Conservation (phyloP, 2,888 invertebrate genomes). For the Drosophila stalkeri region DNA sequence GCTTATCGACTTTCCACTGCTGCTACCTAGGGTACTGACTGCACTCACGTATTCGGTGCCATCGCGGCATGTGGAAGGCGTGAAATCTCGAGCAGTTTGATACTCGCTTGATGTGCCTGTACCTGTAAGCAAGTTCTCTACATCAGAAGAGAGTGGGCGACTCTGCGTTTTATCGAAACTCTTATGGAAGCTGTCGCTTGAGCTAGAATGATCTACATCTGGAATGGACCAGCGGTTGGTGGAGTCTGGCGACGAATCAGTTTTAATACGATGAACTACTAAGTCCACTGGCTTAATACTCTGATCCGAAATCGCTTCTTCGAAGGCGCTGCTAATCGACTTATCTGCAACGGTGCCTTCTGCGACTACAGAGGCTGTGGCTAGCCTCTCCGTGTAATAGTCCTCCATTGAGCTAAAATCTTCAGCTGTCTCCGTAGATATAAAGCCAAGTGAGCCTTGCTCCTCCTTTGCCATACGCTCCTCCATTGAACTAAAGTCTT, state of each 20-base stretch:
- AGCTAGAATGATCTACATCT: constrained; percentile 94
- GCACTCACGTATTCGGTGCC: constrained; percentile 95
- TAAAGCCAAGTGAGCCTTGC: constrained; percentile 78
- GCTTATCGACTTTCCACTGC: constrained; percentile 86
- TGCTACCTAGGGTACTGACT: constrained; percentile 89
- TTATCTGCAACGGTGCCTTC: constrained; percentile 50
- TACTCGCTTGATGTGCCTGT: constrained; percentile 90
- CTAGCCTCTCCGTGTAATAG: constrained; percentile 79
- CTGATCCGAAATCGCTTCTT: constrained; percentile 73
- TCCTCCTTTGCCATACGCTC: constrained; percentile 77
- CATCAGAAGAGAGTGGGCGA: constrained; percentile 94
- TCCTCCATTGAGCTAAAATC: constrained; percentile 84
- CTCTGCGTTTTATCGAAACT: constrained; percentile 93
- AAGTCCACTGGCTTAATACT: constrained; percentile 76
- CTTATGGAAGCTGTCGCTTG: constrained; percentile 95
- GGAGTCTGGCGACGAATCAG: constrained; percentile 85
- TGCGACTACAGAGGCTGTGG: constrained; percentile 66
- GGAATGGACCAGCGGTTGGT: constrained; percentile 91
- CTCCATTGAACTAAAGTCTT: constrained; percentile 78
- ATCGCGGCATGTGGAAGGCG: constrained; percentile 90
- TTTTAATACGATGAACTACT: constrained; percentile 78
- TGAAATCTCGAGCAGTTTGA: constrained; percentile 93
- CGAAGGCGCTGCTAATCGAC: constrained; percentile 62
- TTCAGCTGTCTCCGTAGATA: constrained; percentile 82
- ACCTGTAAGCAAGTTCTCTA: constrained; percentile 90